Evolutionary conservation across 2,113 vertebrate genomes (phyloP).

Genomic region (Atherinomorus stipes): DNA sequence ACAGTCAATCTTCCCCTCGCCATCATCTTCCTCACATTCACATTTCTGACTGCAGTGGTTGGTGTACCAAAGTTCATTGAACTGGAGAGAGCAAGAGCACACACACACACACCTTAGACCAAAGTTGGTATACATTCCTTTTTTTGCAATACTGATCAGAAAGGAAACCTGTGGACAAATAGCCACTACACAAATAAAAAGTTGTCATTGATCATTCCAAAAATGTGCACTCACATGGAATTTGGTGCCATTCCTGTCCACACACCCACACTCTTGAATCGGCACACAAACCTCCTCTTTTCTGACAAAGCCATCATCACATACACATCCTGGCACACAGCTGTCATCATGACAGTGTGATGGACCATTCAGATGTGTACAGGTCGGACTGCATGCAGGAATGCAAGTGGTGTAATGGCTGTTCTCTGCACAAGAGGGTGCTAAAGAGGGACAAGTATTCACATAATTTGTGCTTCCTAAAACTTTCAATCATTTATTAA

Average conservation of each 20-base stretch:
- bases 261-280: slow-evolving; percentile 85
- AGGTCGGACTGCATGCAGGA: slow-evolving; percentile 84
- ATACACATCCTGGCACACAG: slow-evolving; percentile 85
- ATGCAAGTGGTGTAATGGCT: slow-evolving; percentile 84
- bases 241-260: slow-evolving; percentile 80
- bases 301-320: slow-evolving; percentile 82
- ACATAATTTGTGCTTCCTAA: too few relatives aligned
- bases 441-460: slow-evolving; percentile 60
- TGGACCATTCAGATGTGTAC: slow-evolving; percentile 79
- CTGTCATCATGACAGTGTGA: slow-evolving; percentile 75
- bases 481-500: too few relatives aligned
- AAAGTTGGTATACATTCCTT: too few relatives aligned
- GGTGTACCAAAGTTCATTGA: slow-evolving; percentile 84
- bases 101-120: background rate
- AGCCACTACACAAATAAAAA: background rate
- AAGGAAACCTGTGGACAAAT: too few relatives aligned
- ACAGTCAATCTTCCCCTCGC: slow-evolving; percentile 70
- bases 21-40: slow-evolving; percentile 72
- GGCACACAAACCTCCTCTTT: slow-evolving; percentile 82
- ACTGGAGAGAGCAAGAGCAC: slow-evolving; percentile 66
- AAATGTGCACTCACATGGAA: slow-evolving; percentile 76
- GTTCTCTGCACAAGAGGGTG: slow-evolving; percentile 78
- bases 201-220: background rate
- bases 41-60: slow-evolving; percentile 81
- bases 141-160: background rate